Evolutionary conservation across 2,113 vertebrate genomes (phyloP).

Genomic region (Corythoichthys intestinalis): DNA sequence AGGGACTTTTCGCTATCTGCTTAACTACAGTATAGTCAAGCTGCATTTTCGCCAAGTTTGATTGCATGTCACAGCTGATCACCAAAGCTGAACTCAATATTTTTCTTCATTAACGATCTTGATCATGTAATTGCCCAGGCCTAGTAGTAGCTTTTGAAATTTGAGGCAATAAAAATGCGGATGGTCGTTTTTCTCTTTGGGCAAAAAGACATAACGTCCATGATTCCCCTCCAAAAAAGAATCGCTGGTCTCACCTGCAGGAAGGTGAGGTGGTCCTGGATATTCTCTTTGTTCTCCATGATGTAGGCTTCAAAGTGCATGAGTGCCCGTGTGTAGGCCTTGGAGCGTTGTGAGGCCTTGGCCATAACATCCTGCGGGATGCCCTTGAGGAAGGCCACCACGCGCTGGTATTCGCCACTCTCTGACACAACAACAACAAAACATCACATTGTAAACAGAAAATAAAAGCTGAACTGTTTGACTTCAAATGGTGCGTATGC

Average conservation of each 20-base stretch:
- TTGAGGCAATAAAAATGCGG: too few relatives aligned
- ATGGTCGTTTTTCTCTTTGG: too few relatives aligned
- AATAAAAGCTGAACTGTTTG: background rate
- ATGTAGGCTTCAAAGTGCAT: slow-evolving; percentile 98
- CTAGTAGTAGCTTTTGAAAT: too few relatives aligned
- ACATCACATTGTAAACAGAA: background rate
- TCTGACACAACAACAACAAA: slow-evolving; percentile 42
- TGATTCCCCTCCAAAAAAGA: background rate
- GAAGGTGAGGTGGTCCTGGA: slow-evolving; percentile 95
- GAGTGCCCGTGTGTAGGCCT: slow-evolving; percentile 93
- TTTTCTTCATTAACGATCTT: too few relatives aligned
- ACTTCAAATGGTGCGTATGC: background rate
- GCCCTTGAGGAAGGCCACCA: slow-evolving; percentile 86
- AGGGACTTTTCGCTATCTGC: too few relatives aligned
- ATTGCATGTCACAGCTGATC: too few relatives aligned
- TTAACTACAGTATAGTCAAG: too few relatives aligned
- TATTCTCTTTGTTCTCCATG: slow-evolving; percentile 89
- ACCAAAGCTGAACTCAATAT: too few relatives aligned
- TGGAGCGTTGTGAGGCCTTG: slow-evolving; percentile 91
- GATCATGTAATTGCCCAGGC: too few relatives aligned
- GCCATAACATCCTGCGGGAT: slow-evolving; percentile 93
- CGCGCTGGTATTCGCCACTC: slow-evolving; percentile 83
- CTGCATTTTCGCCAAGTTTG: too few relatives aligned
- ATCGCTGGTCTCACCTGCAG: slow-evolving; percentile 78
- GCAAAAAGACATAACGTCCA: background rate